Evolutionary conservation across 2,113 vertebrate species (phyloP).

Genomic region (human): DNA sequence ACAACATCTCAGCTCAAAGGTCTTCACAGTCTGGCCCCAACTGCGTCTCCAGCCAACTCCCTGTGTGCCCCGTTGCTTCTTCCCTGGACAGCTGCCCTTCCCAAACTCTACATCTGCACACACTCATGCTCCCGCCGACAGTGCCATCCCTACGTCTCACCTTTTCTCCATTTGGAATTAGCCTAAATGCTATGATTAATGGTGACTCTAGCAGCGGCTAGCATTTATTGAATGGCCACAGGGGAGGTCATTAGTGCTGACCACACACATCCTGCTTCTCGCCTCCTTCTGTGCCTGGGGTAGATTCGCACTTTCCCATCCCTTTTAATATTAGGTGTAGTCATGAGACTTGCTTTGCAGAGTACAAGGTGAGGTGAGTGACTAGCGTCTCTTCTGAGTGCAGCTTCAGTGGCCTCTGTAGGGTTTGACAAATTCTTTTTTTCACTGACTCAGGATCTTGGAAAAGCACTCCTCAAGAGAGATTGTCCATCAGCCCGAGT

Average conservation of each 20-base stretch:
- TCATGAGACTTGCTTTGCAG: neutral
- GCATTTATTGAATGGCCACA: neutral
- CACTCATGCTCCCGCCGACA: neutral
- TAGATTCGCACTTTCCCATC: neutral
- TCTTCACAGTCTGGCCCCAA: neutral
- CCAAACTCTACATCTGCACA: neutral
- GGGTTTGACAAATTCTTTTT: neutral
- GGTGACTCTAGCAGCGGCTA: neutral
- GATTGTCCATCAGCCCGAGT: neutral
- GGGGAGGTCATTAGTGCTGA: neutral
- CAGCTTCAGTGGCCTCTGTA: neutral
- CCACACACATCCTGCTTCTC: neutral
- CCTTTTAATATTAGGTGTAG: too few species aligned
- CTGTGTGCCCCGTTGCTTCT: fast-evolving
- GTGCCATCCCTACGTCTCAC: neutral
- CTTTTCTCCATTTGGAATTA: neutral
- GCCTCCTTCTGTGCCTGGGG: fast-evolving
- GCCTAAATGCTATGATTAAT: neutral
- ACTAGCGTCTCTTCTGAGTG: neutral
- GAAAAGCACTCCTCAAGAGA: neutral
- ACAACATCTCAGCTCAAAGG: neutral
- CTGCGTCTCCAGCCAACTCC: fast-evolving
- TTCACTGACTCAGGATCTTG: neutral
- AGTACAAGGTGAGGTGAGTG: too few species aligned
- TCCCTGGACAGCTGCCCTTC: neutral